Conservation (phyloP, 2,888 invertebrate genomes). For the Leuctra nigra region DNA sequence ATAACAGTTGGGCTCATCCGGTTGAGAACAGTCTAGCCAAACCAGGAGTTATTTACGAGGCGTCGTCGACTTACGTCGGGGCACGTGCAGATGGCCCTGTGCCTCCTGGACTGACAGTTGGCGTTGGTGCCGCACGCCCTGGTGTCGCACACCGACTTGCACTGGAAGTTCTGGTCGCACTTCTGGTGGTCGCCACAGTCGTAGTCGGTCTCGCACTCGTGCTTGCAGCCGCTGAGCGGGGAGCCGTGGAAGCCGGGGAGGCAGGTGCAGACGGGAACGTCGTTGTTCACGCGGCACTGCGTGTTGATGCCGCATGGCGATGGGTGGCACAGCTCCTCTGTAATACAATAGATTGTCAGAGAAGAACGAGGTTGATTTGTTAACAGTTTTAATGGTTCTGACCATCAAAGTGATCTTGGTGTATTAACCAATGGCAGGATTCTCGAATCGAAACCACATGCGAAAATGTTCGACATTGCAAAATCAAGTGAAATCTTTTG, state of each 20-base stretch:
- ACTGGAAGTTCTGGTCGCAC: conserved; percentile 66
- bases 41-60: no score
- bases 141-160: conserved; percentile 57
- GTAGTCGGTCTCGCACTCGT: conserved; percentile 70
- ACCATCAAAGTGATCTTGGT: no score
- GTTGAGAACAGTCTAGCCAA: no score
- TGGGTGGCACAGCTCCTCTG: conserved; percentile 78
- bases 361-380: no score
- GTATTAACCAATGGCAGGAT: no score
- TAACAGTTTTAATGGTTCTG: no score
- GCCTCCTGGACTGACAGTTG: conserved; percentile 65
- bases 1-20: no score
- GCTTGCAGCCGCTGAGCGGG: conserved; percentile 68
- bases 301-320: conserved; percentile 78
- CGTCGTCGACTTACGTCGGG: conserved; percentile 60
- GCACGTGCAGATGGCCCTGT: conserved; percentile 71
- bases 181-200: conserved; percentile 70
- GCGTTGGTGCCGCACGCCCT: conserved; percentile 64
- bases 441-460: no score
- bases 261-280: conserved; percentile 73
- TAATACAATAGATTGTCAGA: conserved; percentile 33
- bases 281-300: conserved; percentile 68
- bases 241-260: conserved; percentile 67
- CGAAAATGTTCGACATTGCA: no score
- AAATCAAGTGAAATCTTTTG: no score